Percentiles rank a stretch among this genome's conserved stretches.
Evolutionary conservation across 2,888 invertebrate genomes (phyloP).

Genomic region (Phyllotreta cruciferae): DNA sequence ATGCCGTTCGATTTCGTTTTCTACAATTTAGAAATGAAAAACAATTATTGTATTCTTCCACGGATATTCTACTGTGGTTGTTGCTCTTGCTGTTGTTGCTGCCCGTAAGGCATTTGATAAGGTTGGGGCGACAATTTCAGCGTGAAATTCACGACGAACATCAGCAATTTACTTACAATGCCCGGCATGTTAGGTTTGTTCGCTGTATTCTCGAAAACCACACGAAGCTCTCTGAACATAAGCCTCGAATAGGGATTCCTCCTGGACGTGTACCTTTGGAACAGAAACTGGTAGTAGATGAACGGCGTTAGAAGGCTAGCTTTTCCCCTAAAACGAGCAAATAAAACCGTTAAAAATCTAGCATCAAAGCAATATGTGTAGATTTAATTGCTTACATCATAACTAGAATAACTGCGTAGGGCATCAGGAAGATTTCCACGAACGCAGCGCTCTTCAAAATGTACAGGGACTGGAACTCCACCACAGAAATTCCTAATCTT

Average conservation of each 20-base stretch:
- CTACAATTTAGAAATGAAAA: too few relatives aligned
- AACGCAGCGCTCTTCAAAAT: slow-evolving; percentile 91
- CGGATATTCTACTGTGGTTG: neutral
- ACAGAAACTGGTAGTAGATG: slow-evolving; percentile 96
- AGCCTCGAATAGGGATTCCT: slow-evolving; percentile 96
- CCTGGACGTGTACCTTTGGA: slow-evolving; percentile 89
- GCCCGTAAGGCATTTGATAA: slow-evolving; percentile 54
- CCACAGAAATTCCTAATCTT: slow-evolving; percentile 82
- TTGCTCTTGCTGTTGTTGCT: slow-evolving; percentile 30
- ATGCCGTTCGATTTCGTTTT: too few relatives aligned
- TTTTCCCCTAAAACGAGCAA: slow-evolving; percentile 75
- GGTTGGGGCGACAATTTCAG: slow-evolving; percentile 79
- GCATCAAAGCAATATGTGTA: neutral
- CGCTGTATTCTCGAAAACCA: slow-evolving; percentile 73
- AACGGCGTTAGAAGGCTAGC: slow-evolving; percentile 92
- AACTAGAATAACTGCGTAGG: slow-evolving; percentile 78
- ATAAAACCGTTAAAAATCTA: neutral
- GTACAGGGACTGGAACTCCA: slow-evolving; percentile 89
- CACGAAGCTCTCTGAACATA: slow-evolving; percentile 87
- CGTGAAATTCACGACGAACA: slow-evolving; percentile 71
- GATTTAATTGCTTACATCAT: slow-evolving; percentile 75
- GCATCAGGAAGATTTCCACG: slow-evolving; percentile 92
- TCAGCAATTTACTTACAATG: slow-evolving; percentile 67
- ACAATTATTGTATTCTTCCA: neutral
- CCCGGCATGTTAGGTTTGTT: slow-evolving; percentile 74